Evolutionary conservation across 2,888 invertebrate species (phyloP), one percentile per base, ranked within the genome.

Genomic region (Smittia aterrima): DNA sequence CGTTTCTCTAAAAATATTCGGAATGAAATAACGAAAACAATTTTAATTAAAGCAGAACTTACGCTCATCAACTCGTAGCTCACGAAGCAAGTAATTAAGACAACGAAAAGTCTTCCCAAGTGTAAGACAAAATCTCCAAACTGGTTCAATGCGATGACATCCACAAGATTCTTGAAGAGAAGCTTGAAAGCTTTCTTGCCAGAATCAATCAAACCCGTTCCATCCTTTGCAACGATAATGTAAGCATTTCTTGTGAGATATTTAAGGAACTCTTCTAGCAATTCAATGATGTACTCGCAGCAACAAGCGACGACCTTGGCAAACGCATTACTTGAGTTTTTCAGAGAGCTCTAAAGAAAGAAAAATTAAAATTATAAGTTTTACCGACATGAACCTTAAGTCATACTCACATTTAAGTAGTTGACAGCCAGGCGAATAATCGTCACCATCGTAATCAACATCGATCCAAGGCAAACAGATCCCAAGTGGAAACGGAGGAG

Each of bases 61-160:
- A 71, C 70, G 54, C 9, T 22, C 4, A 89, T 81, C 76, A 89
- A 4, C 77, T 86, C 84, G 38, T 88, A 83, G 22, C 89, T 89
- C 68, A 88, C 83, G 9, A 89, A 83, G 16, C 88, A 85, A 0
- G 89, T 89, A 1, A 86, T 82, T 1, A 86, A 84, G 53, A 89
- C 88, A 1, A 91, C 87, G 20, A 88, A 81, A 1, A 88, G 84
- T 84, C 92, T 91, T 25, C 87, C 88, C 62, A 91, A 81, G 77
- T 90, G 87, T 22, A 91, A 80, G 0, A 90, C 87, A 78, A 90
- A 90, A 80, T 90, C 90, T 13, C 91, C 90, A n/a, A 91, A 87
- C 25, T 89, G 89, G 82, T 91, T 91, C 66, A 91, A 89, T 1
- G 89, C 89, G n/a, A 87, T 85, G 13, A 91, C 88, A 75, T 89